Evolutionary conservation across 2,888 invertebrate genomes (phyloP).

Genomic region (Platycheirus rosarum): DNA sequence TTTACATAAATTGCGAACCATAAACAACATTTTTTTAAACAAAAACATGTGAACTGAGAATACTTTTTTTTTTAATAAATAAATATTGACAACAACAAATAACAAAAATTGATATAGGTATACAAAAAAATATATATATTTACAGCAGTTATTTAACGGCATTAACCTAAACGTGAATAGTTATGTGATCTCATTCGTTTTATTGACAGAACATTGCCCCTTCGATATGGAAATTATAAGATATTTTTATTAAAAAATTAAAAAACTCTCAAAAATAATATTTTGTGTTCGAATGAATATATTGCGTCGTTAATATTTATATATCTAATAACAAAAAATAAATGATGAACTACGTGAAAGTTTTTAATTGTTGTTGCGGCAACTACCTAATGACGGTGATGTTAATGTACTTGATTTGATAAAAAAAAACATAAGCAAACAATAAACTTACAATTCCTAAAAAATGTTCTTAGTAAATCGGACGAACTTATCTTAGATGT

Average conservation of each 20-base stretch:
- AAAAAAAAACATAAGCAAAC: no score
- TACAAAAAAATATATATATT: slow-evolving; percentile 20
- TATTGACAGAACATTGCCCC: slow-evolving; percentile 15
- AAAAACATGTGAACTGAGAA: slow-evolving; percentile 17
- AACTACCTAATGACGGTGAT: slow-evolving; percentile 5
- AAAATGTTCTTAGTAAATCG: slow-evolving; percentile 32
- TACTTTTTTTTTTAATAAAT: not conserved
- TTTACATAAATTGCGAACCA: no score
- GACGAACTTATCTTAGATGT: slow-evolving; percentile 18
- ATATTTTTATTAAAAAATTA: not conserved
- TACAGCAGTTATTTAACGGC: slow-evolving; percentile 13
- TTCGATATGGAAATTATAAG: not conserved
- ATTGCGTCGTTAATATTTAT: no score
- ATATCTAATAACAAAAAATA: no score
- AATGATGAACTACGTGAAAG: no score
- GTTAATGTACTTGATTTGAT: not conserved
- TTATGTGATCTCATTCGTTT: slow-evolving; percentile 49
- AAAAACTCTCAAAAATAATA: not conserved
- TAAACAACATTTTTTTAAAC: no score
- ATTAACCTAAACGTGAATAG: slow-evolving; percentile 48
- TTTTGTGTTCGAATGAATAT: no score
- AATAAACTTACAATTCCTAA: no score
- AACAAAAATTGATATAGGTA: slow-evolving; percentile 31
- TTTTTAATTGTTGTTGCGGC: no score
- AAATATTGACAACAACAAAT: slow-evolving; percentile 13